Percentiles rank a stretch among this genome's conserved stretches.
Evolutionary conservation across 2,113 vertebrate species (phyloP).

Genomic region (Astur gentilis): DNA sequence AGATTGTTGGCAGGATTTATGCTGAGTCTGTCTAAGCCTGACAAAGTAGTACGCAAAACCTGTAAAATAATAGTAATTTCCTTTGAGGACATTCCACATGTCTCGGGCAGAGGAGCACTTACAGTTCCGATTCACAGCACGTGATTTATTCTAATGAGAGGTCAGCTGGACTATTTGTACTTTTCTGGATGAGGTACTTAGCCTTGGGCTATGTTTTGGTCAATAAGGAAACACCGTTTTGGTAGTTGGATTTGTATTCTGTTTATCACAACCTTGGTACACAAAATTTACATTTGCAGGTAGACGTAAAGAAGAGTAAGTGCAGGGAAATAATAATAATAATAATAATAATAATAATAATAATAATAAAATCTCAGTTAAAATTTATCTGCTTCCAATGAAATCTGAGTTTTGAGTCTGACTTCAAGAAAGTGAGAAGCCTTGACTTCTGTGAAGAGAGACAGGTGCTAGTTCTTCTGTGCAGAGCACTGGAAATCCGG

Average conservation of each 20-base stretch:
- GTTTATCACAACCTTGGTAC: neutral
- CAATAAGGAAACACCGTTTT: neutral
- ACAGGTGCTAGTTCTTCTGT: fast-evolving
- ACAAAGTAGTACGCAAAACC: neutral
- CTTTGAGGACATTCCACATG: neutral
- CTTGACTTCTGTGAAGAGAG: neutral
- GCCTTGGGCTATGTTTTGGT: neutral
- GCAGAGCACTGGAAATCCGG: neutral
- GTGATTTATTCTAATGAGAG: neutral
- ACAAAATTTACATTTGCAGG: neutral
- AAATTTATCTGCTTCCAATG: neutral
- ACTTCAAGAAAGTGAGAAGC: neutral
- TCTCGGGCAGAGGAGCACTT: neutral
- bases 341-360: neutral
- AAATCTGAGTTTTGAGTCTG: neutral
- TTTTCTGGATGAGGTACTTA: neutral
- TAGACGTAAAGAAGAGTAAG: neutral
- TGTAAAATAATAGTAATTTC: neutral
- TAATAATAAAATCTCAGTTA: no score
- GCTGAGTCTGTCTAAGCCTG: neutral
- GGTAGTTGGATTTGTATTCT: neutral
- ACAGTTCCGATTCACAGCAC: neutral
- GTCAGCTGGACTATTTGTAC: neutral
- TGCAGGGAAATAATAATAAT: neutral
- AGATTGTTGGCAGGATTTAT: neutral